A percentile compares a stretch with the other conserved stretches of the same genome.
phyloP scores from a whole-genome alignment of 2,113 vertebrate species.

The Petroica traversi region DNA sequence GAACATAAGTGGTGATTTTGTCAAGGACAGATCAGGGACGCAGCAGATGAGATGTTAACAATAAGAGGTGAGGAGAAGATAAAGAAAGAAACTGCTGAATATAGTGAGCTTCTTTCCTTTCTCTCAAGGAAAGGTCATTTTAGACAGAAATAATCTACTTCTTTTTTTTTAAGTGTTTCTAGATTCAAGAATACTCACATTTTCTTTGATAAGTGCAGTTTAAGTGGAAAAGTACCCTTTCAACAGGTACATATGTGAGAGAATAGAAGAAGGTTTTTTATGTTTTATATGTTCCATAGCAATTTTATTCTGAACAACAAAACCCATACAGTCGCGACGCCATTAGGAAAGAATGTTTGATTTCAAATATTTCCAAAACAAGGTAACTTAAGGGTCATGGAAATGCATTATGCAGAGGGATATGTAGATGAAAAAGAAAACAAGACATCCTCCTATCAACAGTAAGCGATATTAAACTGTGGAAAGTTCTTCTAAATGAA shows the following conservation, averaged over 20 bases:
- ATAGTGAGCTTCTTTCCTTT: not conserved
- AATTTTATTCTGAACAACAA: not conserved
- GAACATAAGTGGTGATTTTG: not conserved
- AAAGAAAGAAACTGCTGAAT: not conserved
- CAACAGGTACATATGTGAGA: not conserved
- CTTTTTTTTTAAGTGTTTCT: not conserved
- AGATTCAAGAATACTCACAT: not conserved
- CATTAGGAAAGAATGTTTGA: not conserved
- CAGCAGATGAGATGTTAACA: not conserved
- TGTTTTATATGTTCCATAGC: not conserved
- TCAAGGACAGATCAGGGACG: not conserved
- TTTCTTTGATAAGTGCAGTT: not conserved
- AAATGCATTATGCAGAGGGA: not conserved
- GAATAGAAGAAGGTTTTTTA: not conserved
- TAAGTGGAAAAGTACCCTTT: not conserved
- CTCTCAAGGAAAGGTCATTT: not conserved
- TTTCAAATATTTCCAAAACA: not conserved
- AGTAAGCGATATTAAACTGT: not conserved
- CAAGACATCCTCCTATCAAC: not conserved
- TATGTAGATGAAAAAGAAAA: not conserved
- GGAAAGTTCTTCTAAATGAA: not conserved
- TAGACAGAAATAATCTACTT: not conserved
- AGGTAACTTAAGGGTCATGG: not conserved
- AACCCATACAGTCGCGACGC: fast-evolving
- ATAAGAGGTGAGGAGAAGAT: not conserved